Conservation (phyloP, 2,888 invertebrate genomes). For the Saturnia japonica region DNA sequence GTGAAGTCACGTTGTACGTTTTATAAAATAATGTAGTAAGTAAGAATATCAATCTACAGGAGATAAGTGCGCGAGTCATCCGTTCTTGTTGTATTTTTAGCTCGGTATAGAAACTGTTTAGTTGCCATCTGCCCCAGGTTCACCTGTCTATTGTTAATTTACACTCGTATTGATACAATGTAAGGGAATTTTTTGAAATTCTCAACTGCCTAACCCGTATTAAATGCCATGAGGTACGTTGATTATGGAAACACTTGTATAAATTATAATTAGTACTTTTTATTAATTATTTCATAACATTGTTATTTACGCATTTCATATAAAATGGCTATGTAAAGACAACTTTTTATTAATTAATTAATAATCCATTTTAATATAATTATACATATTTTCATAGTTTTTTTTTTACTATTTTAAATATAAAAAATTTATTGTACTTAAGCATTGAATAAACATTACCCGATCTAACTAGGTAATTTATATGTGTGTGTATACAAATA, state of each 20-base stretch:
- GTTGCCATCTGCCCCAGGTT: constrained; percentile 67
- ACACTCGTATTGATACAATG: constrained; percentile 63
- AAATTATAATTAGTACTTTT: neutral
- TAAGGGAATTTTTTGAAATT: constrained; percentile 70
- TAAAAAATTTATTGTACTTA: neutral
- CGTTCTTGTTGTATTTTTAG: constrained; percentile 66
- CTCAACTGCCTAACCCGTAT: constrained; percentile 39
- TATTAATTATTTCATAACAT: neutral
- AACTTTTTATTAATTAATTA: no score
- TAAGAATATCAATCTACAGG: constrained; percentile 1
- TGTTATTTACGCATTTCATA: neutral
- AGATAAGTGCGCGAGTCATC: constrained; percentile 10
- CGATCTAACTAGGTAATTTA: neutral
- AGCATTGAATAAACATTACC: no score
- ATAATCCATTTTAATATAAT: neutral
- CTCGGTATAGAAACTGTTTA: constrained; percentile 71
- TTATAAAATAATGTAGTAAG: neutral
- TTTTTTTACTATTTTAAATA: neutral
- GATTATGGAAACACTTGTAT: constrained; percentile 1
- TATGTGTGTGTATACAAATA: no score
- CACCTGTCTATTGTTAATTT: constrained; percentile 78
- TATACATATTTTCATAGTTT: neutral
- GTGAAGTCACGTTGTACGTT: neutral
- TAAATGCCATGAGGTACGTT: neutral
- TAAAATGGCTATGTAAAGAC: neutral